Evolutionary conservation across 64 coral and sea anemone genomes (phyloP).

Genomic region (Catalaphyllia jardinei): DNA sequence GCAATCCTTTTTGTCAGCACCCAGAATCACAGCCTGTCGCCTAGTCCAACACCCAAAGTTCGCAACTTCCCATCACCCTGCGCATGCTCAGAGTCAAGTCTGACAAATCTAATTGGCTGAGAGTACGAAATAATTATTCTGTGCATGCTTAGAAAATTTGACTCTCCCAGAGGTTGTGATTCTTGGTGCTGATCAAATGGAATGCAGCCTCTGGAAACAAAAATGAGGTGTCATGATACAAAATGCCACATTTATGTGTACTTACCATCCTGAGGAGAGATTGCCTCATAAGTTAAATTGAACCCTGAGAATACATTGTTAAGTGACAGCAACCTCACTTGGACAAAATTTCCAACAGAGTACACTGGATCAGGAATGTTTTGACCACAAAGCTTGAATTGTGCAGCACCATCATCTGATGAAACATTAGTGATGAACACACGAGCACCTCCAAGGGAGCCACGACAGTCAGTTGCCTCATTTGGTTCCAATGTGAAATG

Average conservation of each 20-base stretch:
- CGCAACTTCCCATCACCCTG: no score
- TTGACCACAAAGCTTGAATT: conserved; percentile 2
- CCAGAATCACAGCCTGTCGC: no score
- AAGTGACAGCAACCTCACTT: not conserved
- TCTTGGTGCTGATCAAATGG: no score
- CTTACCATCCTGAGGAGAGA: conserved; percentile 15
- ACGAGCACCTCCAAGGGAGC: not conserved
- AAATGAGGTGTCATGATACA: no score
- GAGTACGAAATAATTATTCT: no score
- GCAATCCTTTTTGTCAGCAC: no score
- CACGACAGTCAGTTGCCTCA: not conserved
- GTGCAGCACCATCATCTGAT: not conserved
- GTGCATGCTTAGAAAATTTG: no score
- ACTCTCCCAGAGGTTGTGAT: no score
- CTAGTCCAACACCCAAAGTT: no score
- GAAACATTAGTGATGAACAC: not conserved
- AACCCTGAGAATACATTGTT: not conserved
- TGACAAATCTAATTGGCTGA: no score
- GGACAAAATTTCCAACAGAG: not conserved
- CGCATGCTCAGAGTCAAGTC: no score
- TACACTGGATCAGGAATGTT: conserved; percentile 2
- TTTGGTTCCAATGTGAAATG: not conserved
- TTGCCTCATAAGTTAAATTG: not conserved
- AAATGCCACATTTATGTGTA: not conserved
- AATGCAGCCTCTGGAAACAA: no score